Conservation (phyloP, 2,797 vertebrate genomes). For the Avahi laniger region DNA sequence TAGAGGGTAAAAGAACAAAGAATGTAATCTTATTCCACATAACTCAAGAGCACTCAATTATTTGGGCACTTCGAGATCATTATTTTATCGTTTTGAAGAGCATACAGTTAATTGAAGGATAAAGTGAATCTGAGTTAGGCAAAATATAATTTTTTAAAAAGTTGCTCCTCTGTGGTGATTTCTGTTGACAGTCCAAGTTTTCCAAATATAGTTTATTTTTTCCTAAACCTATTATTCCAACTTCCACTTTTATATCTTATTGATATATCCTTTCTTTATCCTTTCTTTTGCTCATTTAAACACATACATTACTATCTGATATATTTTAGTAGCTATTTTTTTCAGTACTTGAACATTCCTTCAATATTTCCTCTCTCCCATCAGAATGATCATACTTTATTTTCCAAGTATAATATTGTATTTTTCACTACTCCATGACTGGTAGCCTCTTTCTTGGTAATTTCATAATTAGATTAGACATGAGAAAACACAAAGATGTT, state of each 20-base stretch:
- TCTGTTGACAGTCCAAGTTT: background rate
- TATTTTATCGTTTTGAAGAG: slow-evolving; percentile 72
- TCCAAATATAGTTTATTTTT: background rate
- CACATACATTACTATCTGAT: background rate
- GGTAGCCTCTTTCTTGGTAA: background rate
- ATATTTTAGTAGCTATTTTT: background rate
- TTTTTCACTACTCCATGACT: background rate
- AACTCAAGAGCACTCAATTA: slow-evolving; percentile 65
- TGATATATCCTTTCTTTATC: background rate
- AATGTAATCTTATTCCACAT: slow-evolving; percentile 47
- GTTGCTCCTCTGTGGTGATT: background rate
- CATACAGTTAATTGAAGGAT: slow-evolving; percentile 61
- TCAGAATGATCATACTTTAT: background rate
- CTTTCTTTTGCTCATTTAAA: background rate
- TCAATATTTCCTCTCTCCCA: background rate
- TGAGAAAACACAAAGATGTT: background rate
- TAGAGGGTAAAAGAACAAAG: slow-evolving; percentile 65
- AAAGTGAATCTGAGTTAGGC: slow-evolving; percentile 35
- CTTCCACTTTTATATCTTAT: background rate
- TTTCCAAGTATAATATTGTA: background rate
- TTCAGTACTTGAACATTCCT: background rate
- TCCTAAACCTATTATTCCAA: background rate
- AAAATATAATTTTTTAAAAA: slow-evolving; percentile 29
- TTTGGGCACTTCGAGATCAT: slow-evolving; percentile 31
- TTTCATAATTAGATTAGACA: background rate